These are phyloP conservation scores for Procambarus virginalis DNA, from an alignment of 1,140 invertebrate species.

Conservation along the genomic window DNA sequence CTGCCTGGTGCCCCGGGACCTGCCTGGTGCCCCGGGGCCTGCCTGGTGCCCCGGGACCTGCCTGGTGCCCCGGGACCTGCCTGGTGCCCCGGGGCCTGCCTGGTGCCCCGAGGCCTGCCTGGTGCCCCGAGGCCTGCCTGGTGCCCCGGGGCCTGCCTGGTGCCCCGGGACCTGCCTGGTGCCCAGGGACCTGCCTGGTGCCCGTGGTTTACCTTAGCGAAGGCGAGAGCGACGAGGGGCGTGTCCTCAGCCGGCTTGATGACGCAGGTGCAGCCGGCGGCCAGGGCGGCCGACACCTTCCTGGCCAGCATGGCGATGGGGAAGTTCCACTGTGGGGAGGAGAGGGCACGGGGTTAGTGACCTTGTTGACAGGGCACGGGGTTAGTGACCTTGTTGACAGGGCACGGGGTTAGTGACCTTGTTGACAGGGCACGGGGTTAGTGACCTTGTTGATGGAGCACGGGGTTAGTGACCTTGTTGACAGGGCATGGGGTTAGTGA, in stretches of 20 bases:
- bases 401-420: background rate
- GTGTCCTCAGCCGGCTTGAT: slow-evolving; percentile 79
- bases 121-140: too few species aligned
- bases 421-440: background rate
- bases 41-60: too few species aligned
- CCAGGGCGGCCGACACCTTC: slow-evolving; percentile 77
- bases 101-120: too few species aligned
- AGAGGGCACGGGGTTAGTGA: background rate
- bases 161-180: too few species aligned
- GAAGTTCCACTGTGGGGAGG: slow-evolving; percentile 77
- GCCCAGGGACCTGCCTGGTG: too few species aligned
- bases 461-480: background rate
- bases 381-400: background rate
- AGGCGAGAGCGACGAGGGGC: slow-evolving; percentile 76
- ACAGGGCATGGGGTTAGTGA: background rate
- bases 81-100: too few species aligned
- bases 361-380: background rate
- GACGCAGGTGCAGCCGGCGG: slow-evolving; percentile 77
- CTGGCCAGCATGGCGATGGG: slow-evolving; percentile 78
- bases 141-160: too few species aligned
- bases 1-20: too few species aligned
- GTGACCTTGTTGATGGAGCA: background rate
- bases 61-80: too few species aligned
- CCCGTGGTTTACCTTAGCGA: slow-evolving; percentile 73
- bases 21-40: too few species aligned